A percentile compares a stretch with the other conserved stretches of the same genome.
Evolutionary conservation across 2,113 vertebrate genomes (phyloP).

Genomic region (Meles meles): DNA sequence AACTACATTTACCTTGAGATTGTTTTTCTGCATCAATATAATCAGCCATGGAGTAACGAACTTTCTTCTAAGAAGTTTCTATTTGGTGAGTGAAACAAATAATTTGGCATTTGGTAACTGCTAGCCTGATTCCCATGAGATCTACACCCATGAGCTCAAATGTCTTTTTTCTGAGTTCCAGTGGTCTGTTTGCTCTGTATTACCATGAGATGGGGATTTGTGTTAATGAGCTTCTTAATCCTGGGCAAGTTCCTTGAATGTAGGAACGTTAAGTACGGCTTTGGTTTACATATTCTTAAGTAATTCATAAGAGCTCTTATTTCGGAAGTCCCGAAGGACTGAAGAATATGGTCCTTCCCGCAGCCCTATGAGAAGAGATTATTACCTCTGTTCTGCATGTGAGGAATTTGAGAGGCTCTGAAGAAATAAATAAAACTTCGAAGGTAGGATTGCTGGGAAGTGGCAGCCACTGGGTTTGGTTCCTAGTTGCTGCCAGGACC

Average conservation of each 20-base stretch:
- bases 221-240: background rate
- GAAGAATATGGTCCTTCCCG: background rate
- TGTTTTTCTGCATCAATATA: background rate
- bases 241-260: background rate
- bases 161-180: background rate
- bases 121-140: background rate
- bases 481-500: background rate
- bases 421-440: background rate
- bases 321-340: background rate
- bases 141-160: background rate
- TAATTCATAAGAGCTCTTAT: background rate
- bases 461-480: background rate
- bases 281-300: background rate
- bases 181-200: background rate
- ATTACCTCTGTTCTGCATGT: background rate
- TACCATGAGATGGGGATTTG: background rate
- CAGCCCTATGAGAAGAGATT: accelerated
- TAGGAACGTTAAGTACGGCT: background rate
- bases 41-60: background rate
- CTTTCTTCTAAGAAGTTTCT: background rate
- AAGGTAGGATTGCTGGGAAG: background rate
- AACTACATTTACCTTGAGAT: background rate
- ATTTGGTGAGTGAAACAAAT: background rate
- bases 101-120: background rate
- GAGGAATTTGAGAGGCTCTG: background rate